Base-by-base conservation (phyloP, 1,140 invertebrate species). In the Zaprionus camerounensis region DNA sequence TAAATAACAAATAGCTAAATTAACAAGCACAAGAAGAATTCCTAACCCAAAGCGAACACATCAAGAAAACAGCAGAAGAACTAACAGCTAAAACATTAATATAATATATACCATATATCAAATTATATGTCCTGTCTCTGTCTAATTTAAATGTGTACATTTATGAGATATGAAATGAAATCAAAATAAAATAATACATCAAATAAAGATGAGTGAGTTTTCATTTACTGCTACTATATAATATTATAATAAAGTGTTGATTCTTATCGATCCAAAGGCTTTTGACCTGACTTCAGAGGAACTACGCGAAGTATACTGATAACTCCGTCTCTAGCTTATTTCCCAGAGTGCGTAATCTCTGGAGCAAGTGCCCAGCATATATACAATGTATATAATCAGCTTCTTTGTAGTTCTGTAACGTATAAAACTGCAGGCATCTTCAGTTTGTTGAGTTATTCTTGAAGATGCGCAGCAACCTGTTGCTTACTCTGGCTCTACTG, bases 91-190 rank as follows among this genome's bases (percentile, higher is more conserved):
- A 66, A 70, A 55, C 57, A 66, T 24, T 49, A 63, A 49, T 55
- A 66, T 72, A 38, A 72, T 62, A 73, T 62, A 73, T 78, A 71
- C 78, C 76, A 74, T 83, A 74, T 73, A 82, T 71, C 61, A 71
- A 81, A 57, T 75, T 78, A 67, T 87, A 68, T 88, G 81, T 76
- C 73, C 68, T 66, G 73, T 88, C 78, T 82, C 83, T 87, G 85
- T 88, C 84, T 88, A 88, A 90, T 90, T 88, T 88, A 84, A 88
- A 84, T 88, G 85, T 87, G 83, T 90, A 82, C 74, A 88, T 88
- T 88, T 81, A 90, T 78, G 77, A 86, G 73, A 80, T 83, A 73
- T 86, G 71, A 88, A 87, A 73, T 90, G 58, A 88, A 87, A 88
- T 88, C 85, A 88, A 87, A 88, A 88, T 88, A 87, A 86, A 86